Percentiles rank a stretch among this genome's conserved stretches.
Conservation (phyloP, 2,888 invertebrate genomes). For the Drosophila colorata region DNA sequence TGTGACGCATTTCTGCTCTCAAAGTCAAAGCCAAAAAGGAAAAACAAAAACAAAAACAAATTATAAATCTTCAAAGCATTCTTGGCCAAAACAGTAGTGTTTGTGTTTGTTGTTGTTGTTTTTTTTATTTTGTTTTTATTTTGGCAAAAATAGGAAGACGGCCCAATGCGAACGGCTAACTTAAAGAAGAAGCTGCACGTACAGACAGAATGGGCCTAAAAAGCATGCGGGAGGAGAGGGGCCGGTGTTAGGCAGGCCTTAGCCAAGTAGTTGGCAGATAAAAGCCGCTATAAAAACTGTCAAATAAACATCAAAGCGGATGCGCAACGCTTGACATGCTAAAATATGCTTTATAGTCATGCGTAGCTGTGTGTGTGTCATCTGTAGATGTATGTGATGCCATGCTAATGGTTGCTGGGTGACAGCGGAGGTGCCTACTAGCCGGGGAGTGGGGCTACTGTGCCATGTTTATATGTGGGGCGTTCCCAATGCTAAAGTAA, state of each 20-base stretch:
- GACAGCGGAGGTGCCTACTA: slow-evolving; percentile 33
- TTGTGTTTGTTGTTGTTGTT: slow-evolving; percentile 25
- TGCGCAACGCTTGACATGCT: slow-evolving; percentile 82
- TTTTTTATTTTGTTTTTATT: slow-evolving; percentile 36
- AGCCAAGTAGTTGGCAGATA: slow-evolving; percentile 77
- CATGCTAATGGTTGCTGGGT: slow-evolving; percentile 48
- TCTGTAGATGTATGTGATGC: slow-evolving; percentile 27
- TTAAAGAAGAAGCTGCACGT: slow-evolving; percentile 56
- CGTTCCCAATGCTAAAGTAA: slow-evolving; percentile 76
- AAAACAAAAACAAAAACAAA: slow-evolving; percentile 59
- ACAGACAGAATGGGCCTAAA: neutral
- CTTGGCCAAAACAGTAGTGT: slow-evolving; percentile 41
- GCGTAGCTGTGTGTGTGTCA: slow-evolving; percentile 53
- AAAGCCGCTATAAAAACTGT: slow-evolving; percentile 83
- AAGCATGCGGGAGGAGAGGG: neutral
- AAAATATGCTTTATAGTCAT: slow-evolving; percentile 78
- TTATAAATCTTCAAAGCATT: slow-evolving; percentile 77
- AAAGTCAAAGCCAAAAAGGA: slow-evolving; percentile 72
- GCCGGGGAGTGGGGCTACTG: slow-evolving; percentile 33
- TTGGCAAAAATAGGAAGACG: slow-evolving; percentile 54
- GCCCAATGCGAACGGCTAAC: slow-evolving; percentile 39
- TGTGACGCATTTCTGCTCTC: slow-evolving; percentile 72
- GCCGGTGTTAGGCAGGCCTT: slow-evolving; percentile 19
- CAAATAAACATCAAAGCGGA: slow-evolving; percentile 83
- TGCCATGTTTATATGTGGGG: slow-evolving; percentile 55